Percentiles rank a stretch among this genome's conserved stretches.
phyloP scores from a whole-genome alignment of 2,888 invertebrate species.

The Xanthia togata region DNA sequence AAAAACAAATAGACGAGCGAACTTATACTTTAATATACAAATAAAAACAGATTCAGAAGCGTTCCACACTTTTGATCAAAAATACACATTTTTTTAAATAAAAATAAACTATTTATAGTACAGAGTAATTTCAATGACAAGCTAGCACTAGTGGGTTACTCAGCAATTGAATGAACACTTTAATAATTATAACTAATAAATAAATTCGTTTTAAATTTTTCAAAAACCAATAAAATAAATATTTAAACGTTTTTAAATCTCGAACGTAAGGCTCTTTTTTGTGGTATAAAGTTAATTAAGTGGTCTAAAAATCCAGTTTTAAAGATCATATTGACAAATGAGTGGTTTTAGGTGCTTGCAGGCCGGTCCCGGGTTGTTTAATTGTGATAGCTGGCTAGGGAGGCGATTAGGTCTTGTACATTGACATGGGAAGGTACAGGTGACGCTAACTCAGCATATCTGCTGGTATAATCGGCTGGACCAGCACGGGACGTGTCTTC shows the following conservation, averaged over 20 bases:
- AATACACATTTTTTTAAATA: conserved; percentile 42
- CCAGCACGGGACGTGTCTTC: conserved; percentile 42
- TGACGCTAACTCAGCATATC: conserved; percentile 81
- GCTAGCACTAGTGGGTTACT: conserved; percentile 68
- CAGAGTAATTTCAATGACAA: conserved; percentile 49
- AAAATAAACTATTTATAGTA: conserved; percentile 43
- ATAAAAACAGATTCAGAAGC: conserved; percentile 59
- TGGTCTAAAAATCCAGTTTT: conserved; percentile 20
- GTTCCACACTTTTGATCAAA: conserved; percentile 55
- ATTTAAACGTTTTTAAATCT: neutral
- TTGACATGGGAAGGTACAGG: conserved; percentile 78
- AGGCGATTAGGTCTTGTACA: conserved; percentile 72
- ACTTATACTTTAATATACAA: conserved; percentile 75
- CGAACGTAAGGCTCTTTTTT: conserved; percentile 2
- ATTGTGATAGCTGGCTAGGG: conserved; percentile 64
- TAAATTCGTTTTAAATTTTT: conserved; percentile 8
- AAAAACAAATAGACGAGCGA: conserved; percentile 61
- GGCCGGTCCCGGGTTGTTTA: conserved; percentile 13
- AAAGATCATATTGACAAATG: conserved; percentile 20
- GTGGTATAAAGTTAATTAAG: neutral
- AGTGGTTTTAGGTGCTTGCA: conserved; percentile 5
- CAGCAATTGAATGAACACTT: conserved; percentile 28
- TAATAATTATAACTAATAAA: neutral
- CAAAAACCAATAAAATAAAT: neutral
- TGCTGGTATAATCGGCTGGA: conserved; percentile 73